Evolutionary conservation across 2,888 invertebrate genomes (phyloP).

Genomic region (Pterostichus niger): DNA sequence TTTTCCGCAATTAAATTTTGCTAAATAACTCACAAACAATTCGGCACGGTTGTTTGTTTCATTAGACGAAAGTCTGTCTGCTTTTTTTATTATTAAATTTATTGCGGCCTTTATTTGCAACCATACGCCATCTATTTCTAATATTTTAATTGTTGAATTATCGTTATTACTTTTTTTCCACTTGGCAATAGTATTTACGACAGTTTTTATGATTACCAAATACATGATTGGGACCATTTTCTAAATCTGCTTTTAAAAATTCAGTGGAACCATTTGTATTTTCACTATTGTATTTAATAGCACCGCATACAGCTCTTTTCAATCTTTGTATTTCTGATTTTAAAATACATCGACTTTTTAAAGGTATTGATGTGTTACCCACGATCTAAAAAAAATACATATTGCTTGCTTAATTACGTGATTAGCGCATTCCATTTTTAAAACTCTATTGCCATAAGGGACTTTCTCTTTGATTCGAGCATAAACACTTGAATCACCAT

Average conservation of each 20-base stretch:
- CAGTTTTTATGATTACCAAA: too few species aligned
- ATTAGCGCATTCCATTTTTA: constrained; percentile 12
- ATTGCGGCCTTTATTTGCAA: constrained; percentile 12
- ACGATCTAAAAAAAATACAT: constrained; percentile 10
- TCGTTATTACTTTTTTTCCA: background rate
- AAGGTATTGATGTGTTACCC: constrained; percentile 9
- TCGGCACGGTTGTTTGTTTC: too few species aligned
- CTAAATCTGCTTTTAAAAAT: constrained; percentile 9
- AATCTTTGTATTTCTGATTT: too few species aligned
- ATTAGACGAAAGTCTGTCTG: too few species aligned
- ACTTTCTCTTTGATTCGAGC: background rate
- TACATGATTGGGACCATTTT: background rate
- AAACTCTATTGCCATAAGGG: background rate
- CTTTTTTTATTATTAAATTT: constrained; percentile 16
- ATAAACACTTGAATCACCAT: background rate
- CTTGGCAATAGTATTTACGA: too few species aligned
- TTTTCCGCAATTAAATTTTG: too few species aligned
- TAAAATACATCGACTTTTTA: constrained; percentile 19
- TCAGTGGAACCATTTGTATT: constrained; percentile 1
- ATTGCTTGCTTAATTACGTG: constrained; percentile 10
- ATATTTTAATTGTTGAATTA: background rate
- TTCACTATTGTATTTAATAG: too few species aligned
- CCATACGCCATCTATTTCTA: background rate
- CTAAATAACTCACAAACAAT: too few species aligned
- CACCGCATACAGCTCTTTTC: too few species aligned